Evolutionary conservation across 2,888 invertebrate genomes (phyloP).

Genomic region (Epinotia bilunana): DNA sequence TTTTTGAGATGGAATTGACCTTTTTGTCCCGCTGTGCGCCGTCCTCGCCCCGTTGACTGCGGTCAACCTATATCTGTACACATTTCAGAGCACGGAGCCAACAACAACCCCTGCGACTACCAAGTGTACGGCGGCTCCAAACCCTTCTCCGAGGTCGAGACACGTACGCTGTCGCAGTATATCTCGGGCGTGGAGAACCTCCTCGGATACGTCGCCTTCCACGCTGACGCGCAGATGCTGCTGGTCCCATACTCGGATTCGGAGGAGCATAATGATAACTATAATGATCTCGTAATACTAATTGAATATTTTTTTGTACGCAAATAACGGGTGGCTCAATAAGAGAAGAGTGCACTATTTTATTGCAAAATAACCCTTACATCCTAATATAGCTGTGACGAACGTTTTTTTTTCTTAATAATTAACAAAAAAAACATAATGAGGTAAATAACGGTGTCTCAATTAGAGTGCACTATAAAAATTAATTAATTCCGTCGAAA

Average conservation of each 20-base stretch:
- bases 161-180: constrained; percentile 82
- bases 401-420: too few species aligned
- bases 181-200: constrained; percentile 81
- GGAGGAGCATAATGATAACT: constrained; percentile 74
- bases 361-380: too few species aligned
- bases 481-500: too few species aligned
- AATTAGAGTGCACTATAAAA: too few species aligned
- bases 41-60: too few species aligned
- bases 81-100: constrained; percentile 81
- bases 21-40: too few species aligned
- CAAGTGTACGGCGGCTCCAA: constrained; percentile 87
- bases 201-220: constrained; percentile 88
- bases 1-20: too few species aligned
- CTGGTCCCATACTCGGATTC: constrained; percentile 88
- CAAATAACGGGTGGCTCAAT: too few species aligned
- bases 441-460: too few species aligned
- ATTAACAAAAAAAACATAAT: too few species aligned
- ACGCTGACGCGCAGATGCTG: constrained; percentile 89
- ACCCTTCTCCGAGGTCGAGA: constrained; percentile 90
- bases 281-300: constrained; percentile 73
- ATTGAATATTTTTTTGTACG: not conserved
- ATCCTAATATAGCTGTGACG: too few species aligned
- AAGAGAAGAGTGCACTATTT: too few species aligned
- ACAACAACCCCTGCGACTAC: constrained; percentile 85
- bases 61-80: not conserved